Evolutionary conservation across 2,113 vertebrate genomes (phyloP), one percentile per base, ranked within the genome.

Genomic region (Lampris megalopsis): DNA sequence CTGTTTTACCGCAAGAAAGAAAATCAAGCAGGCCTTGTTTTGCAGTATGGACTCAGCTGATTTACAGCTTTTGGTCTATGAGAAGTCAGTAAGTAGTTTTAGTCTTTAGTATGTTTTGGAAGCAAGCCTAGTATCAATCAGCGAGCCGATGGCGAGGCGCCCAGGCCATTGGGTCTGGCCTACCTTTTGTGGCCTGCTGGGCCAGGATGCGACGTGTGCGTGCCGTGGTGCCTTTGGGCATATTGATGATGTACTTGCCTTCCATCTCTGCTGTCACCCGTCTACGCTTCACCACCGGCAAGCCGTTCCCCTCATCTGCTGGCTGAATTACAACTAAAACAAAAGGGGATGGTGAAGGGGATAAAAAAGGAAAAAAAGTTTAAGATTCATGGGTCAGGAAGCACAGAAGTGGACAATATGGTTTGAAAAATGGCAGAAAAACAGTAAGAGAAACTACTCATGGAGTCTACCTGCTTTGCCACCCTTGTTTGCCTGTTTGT

Each of bases 181-280:
- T 93, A 99, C 97, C 97, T 97, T 95, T 96, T 1, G 94, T 96
- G 85, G 91, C 94, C 91, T 98, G 97, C 90, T 97, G 96, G 88
- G 96, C 95, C 86, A 99, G 94, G 94, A 99, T 97, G 86, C 95
- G 97, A 50, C 95, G 95, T 50, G 95, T 97, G 48, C 95, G 92
- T 2, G 95, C 91, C 0, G 97, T 99, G 75, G 96, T 97, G 74
- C 97, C 97, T 89, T 98, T 98, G 80, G 97, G 97, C 97, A 99
- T 98, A 93, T 95, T 96, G 92, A 99, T 94, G 73, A 98, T 95
- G 89, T 98, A 99, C 73, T 99, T 99, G 66, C 97, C 97, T 87
- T 99, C 97, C 95, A 98, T 99, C 89, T 99, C 97, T 0, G 96
- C 96, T 0, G 97, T 99, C 66, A 98, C 97, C 0, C 96, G 93